Evolutionary conservation across 1,140 invertebrate species (phyloP).

Genomic region (Mesaphorura yosii): DNA sequence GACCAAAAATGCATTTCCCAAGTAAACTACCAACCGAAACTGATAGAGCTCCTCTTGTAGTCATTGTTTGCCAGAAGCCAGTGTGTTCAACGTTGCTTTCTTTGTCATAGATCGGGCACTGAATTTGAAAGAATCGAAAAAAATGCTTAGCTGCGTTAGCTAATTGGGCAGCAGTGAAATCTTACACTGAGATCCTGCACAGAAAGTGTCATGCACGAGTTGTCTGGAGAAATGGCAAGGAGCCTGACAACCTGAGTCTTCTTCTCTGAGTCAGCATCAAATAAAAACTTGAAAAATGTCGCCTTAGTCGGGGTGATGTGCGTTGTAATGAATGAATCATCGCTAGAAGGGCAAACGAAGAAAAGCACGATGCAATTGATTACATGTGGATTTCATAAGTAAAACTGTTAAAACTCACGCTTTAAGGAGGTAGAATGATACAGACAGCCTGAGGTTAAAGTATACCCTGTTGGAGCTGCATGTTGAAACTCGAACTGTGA

Average conservation of each 20-base stretch:
- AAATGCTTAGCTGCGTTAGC: too few relatives aligned
- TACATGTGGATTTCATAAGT: too few relatives aligned
- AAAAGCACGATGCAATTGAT: too few relatives aligned
- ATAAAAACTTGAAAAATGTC: conserved; percentile 10
- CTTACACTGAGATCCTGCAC: conserved; percentile 5
- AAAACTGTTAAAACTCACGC: conserved; percentile 15
- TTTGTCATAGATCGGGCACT: conserved; percentile 24
- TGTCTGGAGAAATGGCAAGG: conserved; percentile 5
- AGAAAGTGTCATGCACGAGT: conserved; percentile 14
- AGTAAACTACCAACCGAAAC: conserved; percentile 6
- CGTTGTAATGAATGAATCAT: conserved; percentile 2
- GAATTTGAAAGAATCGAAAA: neutral
- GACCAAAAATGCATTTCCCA: too few relatives aligned
- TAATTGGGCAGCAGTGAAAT: neutral
- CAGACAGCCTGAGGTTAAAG: conserved; percentile 2
- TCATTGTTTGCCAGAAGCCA: conserved; percentile 28
- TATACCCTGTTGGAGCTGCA: conserved; percentile 6
- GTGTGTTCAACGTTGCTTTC: conserved; percentile 18
- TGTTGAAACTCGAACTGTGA: conserved; percentile 23
- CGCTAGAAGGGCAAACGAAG: too few relatives aligned
- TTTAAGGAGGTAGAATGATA: conserved; percentile 8
- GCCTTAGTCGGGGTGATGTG: conserved; percentile 16
- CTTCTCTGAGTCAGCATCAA: neutral
- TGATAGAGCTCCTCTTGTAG: conserved; percentile 18
- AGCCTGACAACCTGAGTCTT: conserved; percentile 15